Conservation (phyloP, 2,797 vertebrate species). For the Mus caroli region DNA sequence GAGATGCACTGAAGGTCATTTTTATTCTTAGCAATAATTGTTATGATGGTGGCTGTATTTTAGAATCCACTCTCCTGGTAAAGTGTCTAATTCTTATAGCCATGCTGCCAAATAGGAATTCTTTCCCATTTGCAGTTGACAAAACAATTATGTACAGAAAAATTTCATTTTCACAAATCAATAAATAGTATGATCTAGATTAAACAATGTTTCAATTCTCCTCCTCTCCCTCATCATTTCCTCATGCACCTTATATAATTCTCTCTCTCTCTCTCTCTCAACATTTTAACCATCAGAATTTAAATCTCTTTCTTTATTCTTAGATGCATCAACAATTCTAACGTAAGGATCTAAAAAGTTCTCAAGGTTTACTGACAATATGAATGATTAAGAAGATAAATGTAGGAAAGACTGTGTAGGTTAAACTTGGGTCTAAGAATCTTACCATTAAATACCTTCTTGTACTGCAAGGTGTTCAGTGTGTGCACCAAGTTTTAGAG, state of each 20-base stretch:
- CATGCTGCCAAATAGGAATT: not conserved
- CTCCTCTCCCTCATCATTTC: not conserved
- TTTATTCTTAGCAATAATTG: slow-evolving; percentile 18
- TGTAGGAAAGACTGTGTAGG: not conserved
- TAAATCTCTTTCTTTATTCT: slow-evolving; percentile 10
- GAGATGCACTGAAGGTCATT: not conserved
- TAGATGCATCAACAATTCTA: slow-evolving; percentile 14
- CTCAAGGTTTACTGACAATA: not conserved
- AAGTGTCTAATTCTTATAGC: not conserved
- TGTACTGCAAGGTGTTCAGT: not conserved
- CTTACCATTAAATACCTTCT: not conserved
- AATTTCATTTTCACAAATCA: slow-evolving; percentile 9
- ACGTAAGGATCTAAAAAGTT: not conserved
- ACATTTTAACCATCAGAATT: not conserved
- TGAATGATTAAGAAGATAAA: not conserved
- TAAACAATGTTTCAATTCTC: not conserved
- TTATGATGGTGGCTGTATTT: slow-evolving; percentile 2
- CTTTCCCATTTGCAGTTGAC: slow-evolving; percentile 34
- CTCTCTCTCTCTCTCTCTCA: not conserved
- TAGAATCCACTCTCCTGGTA: not conserved
- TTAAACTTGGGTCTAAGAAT: not conserved
- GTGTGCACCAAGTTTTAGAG: not conserved
- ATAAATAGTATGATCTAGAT: slow-evolving; percentile 14
- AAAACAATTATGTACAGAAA: slow-evolving; percentile 28
- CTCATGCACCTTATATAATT: too few species aligned